A percentile compares a stretch with the other conserved stretches of the same genome.
These are phyloP conservation scores for Girardinus metallicus DNA, from an alignment of 2,797 vertebrate genomes.

Conservation along the genomic window DNA sequence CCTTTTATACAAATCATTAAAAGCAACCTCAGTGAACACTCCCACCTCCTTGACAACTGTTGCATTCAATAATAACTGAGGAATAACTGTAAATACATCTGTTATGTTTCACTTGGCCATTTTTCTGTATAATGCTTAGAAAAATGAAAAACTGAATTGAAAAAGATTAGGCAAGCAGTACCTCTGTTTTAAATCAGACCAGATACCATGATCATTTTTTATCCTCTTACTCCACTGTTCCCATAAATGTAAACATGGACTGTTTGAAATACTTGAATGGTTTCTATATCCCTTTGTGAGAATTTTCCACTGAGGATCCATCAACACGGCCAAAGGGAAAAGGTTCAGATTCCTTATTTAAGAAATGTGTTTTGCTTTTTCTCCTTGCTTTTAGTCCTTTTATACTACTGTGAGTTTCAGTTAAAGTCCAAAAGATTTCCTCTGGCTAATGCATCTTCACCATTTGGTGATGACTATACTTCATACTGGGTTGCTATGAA, in stretches of 20 bases:
- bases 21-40: not conserved
- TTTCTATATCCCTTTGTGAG: slow-evolving; percentile 19
- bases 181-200: not conserved
- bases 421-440: not conserved
- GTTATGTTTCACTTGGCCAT: not conserved
- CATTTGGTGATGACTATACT: not conserved
- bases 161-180: not conserved
- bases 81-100: not conserved
- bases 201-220: slow-evolving; percentile 14
- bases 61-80: not conserved
- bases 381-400: not conserved
- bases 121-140: not conserved
- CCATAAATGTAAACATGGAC: slow-evolving; percentile 4
- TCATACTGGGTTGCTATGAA: not conserved
- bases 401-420: not conserved
- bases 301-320: slow-evolving; percentile 2
- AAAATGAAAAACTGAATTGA: not conserved
- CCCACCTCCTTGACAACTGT: not conserved
- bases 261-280: slow-evolving; percentile 23
- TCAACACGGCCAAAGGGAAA: slow-evolving; percentile 1
- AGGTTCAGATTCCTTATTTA: slow-evolving; percentile 9
- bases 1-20: not conserved
- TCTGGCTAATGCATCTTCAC: not conserved
- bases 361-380: not conserved
- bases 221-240: slow-evolving; percentile 1